Evolutionary conservation across 2,797 vertebrate genomes (phyloP), one percentile per base, ranked within the genome.

Genomic region (Threskiornis aethiopicus): DNA sequence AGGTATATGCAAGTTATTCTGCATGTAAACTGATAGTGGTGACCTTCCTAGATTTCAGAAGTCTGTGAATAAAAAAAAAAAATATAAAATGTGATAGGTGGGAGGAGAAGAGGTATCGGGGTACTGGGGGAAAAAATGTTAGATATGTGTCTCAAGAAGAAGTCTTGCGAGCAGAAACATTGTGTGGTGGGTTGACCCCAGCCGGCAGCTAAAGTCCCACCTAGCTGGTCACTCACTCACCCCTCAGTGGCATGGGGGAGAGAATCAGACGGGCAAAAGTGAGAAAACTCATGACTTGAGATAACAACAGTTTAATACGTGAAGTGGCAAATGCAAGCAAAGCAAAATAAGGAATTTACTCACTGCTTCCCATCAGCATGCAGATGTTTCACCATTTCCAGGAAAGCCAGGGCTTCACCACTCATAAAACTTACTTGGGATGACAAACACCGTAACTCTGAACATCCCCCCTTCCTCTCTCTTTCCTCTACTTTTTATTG

Each of bases 361-460:
- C 35, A 7, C 47, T 42, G 5, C 31, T 39, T 54, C 26, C 58
- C 47, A 15, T n/a, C 0, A 4, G 8, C 33, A 54, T 31, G 17
- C 37, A 58, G 16, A 5, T 26, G 16, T 51, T 84, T n/a, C 0
- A 6, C 29, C 7, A 17, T 58, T 58, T 57, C 26, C 26, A 28
- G 44, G 6, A 49, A 87, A 80, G 51, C 17, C 17, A 22, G 19
- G 25, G 25, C 12, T 73, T 73, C 29, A 28, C 10, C 51, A 17
- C 39, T 10, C 31, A 12, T 46, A 18, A 26, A 25, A 14, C 31
- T 54, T 41, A 15, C 21, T 41, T 33, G 47, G 19, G 31, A 47
- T 1, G 2, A 51, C 29, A 21, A 26, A 31, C 0, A 1, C 39
- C 4, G 1, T 66, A 13, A 47, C 29, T 65, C 39, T 28, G 16